These are phyloP conservation scores for Eucera pruinosa DNA, from an alignment of 2,888 invertebrate species.

Conservation along the genomic window DNA sequence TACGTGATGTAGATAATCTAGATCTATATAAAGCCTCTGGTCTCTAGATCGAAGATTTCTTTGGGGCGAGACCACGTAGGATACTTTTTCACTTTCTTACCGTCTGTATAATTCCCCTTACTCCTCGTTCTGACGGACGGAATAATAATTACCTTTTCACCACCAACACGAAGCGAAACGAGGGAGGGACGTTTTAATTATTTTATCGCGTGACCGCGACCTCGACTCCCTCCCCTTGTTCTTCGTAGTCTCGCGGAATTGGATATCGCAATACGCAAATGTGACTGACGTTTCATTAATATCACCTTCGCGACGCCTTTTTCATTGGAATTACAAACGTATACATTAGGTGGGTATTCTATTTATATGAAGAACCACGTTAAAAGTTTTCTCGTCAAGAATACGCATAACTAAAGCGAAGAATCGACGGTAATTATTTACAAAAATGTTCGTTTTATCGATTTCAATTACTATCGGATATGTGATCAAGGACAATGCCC, in stretches of 20 bases:
- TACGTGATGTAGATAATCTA: too few species aligned
- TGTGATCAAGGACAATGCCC: too few species aligned
- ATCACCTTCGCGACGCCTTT: conserved; percentile 44
- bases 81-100: conserved; percentile 31
- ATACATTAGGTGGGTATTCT: too few species aligned
- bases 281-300: conserved; percentile 72
- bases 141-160: conserved; percentile 74
- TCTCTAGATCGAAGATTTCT: conserved; percentile 5
- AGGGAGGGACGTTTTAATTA: conserved; percentile 70
- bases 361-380: too few species aligned
- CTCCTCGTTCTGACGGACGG: conserved; percentile 41
- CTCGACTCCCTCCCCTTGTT: conserved; percentile 33
- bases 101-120: background rate
- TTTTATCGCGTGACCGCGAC: conserved; percentile 72
- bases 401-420: too few species aligned
- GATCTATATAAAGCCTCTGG: too few species aligned
- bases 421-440: too few species aligned
- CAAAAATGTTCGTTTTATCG: too few species aligned
- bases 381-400: too few species aligned
- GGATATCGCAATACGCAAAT: conserved; percentile 61
- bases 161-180: conserved; percentile 52
- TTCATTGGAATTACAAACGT: conserved; percentile 28
- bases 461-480: too few species aligned
- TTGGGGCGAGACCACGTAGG: conserved; percentile 3
- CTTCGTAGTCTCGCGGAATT: conserved; percentile 50